A percentile compares a stretch with the other conserved stretches of the same genome.
Evolutionary conservation across 1,140 invertebrate species (phyloP).

Genomic region (Rhizoglyphus robini): DNA sequence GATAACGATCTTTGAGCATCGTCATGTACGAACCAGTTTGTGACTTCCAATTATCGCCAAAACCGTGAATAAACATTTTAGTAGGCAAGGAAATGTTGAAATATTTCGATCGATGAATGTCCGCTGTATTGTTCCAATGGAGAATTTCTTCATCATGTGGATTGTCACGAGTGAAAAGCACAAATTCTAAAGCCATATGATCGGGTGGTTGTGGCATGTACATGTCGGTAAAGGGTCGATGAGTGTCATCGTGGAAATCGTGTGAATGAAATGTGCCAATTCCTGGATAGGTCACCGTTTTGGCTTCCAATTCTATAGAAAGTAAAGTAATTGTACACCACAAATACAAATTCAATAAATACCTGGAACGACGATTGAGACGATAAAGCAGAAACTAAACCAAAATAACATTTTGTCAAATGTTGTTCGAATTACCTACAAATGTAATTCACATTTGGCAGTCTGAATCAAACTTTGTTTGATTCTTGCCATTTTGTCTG

Average conservation of each 20-base stretch:
- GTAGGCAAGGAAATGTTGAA: neutral
- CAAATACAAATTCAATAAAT: too few relatives aligned
- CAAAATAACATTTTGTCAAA: too few relatives aligned
- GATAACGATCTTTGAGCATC: too few relatives aligned
- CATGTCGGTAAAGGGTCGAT: constrained; percentile 53
- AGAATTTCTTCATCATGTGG: constrained; percentile 35
- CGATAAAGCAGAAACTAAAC: too few relatives aligned
- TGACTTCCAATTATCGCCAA: neutral
- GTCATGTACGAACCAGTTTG: neutral
- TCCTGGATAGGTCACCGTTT: constrained; percentile 15
- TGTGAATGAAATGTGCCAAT: constrained; percentile 39
- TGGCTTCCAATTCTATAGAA: too few relatives aligned
- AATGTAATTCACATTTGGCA: too few relatives aligned
- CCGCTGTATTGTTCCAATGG: neutral
- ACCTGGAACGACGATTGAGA: too few relatives aligned
- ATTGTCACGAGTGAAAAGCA: constrained; percentile 60
- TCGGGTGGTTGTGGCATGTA: constrained; percentile 60
- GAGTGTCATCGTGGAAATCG: constrained; percentile 66
- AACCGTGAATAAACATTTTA: constrained; percentile 21
- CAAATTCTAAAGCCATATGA: constrained; percentile 62
- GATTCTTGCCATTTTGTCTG: too few relatives aligned
- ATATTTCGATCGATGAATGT: neutral
- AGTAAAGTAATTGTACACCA: too few relatives aligned
- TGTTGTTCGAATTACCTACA: too few relatives aligned
- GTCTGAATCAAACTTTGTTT: too few relatives aligned